Evolutionary conservation across 2,888 invertebrate genomes (phyloP).

Genomic region (Aspidapion aeneum): DNA sequence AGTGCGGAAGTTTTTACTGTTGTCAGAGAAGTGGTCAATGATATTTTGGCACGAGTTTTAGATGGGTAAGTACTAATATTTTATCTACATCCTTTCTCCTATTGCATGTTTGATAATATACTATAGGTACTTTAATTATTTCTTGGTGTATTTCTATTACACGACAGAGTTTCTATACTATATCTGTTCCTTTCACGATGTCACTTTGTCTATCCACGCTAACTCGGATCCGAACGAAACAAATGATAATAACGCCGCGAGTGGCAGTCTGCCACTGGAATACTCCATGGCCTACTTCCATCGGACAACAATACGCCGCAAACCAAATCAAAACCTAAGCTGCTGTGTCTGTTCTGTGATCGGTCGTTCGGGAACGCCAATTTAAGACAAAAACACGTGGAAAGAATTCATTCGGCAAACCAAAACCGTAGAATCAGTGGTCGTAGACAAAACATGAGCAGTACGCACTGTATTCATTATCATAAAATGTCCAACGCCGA

Average conservation of each 20-base stretch:
- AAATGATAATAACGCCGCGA: conserved; percentile 17
- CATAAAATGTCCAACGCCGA: conserved; percentile 41
- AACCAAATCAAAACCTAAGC: conserved; percentile 35
- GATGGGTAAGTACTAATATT: too few relatives aligned
- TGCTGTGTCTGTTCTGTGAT: conserved; percentile 49
- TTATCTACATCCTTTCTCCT: too few relatives aligned
- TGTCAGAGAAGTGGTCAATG: conserved; percentile 40
- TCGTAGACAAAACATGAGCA: conserved; percentile 40
- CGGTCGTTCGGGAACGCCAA: conserved; percentile 46
- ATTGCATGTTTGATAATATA: too few relatives aligned
- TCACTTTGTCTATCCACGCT: background rate
- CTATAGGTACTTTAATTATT: too few relatives aligned
- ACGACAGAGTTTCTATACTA: too few relatives aligned
- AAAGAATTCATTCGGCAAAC: conserved; percentile 46
- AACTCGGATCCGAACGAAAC: background rate
- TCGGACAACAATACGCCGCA: too few relatives aligned
- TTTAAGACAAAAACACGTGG: conserved; percentile 48
- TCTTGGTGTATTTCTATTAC: too few relatives aligned
- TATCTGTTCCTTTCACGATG: conserved; percentile 11
- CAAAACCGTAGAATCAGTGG: conserved; percentile 45
- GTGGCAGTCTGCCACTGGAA: conserved; percentile 46
- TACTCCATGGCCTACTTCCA: conserved; percentile 36
- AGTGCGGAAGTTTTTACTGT: conserved; percentile 40
- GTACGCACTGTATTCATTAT: conserved; percentile 43
- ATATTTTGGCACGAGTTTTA: conserved; percentile 38